These are phyloP conservation scores for Dasyurus viverrinus DNA, from an alignment of 2,113 vertebrate species.

Conservation along the genomic window DNA sequence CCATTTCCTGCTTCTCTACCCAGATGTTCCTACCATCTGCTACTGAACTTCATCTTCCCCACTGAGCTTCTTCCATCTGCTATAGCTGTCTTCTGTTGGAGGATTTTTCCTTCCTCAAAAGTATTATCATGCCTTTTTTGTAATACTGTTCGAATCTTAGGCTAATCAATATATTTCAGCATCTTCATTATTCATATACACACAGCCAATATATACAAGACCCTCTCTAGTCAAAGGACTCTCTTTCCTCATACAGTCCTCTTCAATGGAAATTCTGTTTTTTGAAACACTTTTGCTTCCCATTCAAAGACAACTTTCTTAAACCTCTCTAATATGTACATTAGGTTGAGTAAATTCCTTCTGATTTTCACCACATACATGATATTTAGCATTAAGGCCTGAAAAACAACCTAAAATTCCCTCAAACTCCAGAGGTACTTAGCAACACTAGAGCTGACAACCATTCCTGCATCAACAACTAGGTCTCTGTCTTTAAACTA, in stretches of 20 bases:
- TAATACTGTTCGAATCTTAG: background rate
- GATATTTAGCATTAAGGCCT: background rate
- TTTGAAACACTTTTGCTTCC: background rate
- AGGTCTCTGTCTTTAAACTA: background rate
- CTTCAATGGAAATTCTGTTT: background rate
- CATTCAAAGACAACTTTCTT: background rate
- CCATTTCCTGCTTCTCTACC: background rate
- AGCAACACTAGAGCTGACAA: background rate
- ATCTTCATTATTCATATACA: background rate
- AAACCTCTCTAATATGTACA: background rate
- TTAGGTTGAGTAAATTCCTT: background rate
- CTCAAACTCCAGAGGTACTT: background rate
- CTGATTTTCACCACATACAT: background rate
- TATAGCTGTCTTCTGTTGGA: background rate
- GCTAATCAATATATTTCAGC: background rate
- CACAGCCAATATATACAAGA: background rate
- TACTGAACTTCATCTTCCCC: background rate
- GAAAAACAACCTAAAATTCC: background rate
- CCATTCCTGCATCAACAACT: background rate
- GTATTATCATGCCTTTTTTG: background rate
- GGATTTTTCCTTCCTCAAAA: background rate
- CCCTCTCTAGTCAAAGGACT: background rate
- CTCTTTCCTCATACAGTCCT: background rate
- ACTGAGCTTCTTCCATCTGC: background rate
- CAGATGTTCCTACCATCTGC: background rate